A percentile compares a stretch with the other conserved stretches of the same genome.
Evolutionary conservation across 2,888 invertebrate species (phyloP).

Genomic region (Dicycla oo): DNA sequence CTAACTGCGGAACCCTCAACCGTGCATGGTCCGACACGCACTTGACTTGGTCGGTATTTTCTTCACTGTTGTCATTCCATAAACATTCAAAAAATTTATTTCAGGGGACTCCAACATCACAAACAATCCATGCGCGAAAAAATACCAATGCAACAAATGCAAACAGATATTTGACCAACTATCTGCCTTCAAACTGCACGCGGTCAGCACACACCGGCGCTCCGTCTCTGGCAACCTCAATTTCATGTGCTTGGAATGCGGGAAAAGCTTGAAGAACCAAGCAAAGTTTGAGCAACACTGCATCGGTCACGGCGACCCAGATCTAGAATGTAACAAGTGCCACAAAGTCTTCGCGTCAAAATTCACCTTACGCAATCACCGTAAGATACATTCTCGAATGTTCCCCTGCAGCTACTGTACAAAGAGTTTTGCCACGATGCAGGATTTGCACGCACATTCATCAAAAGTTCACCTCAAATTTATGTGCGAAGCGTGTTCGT

Average conservation of each 20-base stretch:
- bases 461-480: conserved; percentile 75
- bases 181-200: conserved; percentile 79
- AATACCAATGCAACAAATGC: conserved; percentile 86
- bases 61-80: neutral
- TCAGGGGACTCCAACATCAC: conserved; percentile 60
- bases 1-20: neutral
- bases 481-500: conserved; percentile 76
- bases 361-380: conserved; percentile 82
- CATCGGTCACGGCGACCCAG: conserved; percentile 85
- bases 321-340: conserved; percentile 84
- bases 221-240: conserved; percentile 64
- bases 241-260: conserved; percentile 81
- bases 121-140: conserved; percentile 72
- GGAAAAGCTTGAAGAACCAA: conserved; percentile 79
- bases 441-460: conserved; percentile 74
- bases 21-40: neutral
- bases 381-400: conserved; percentile 81
- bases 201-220: conserved; percentile 73
- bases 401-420: conserved; percentile 77
- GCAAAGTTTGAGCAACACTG: conserved; percentile 83
- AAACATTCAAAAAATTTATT: conserved; percentile 29
- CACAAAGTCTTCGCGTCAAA: conserved; percentile 87
- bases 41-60: neutral
- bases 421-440: conserved; percentile 72
- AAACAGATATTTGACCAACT: conserved; percentile 83